Evolutionary conservation across 2,888 invertebrate species (phyloP).

Genomic region (Stictocephala bisonia): DNA sequence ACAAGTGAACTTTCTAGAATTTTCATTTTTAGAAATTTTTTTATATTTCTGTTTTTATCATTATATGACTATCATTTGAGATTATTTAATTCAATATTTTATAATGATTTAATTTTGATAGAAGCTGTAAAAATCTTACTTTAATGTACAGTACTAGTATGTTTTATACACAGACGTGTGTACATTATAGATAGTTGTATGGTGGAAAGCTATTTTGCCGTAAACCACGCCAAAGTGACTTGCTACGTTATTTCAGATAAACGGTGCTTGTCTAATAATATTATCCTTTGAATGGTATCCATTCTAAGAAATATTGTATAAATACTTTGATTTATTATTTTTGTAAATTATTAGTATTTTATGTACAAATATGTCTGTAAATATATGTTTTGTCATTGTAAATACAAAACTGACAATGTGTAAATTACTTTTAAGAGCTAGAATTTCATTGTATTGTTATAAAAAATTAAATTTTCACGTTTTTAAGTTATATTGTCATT

Average conservation of each 20-base stretch:
- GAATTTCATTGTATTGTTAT: conserved; percentile 28
- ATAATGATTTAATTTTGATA: too few species aligned
- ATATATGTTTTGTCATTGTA: conserved; percentile 29
- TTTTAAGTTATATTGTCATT: conserved; percentile 39
- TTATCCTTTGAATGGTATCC: conserved; percentile 35
- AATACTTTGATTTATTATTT: conserved; percentile 34
- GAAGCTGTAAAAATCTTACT: too few species aligned
- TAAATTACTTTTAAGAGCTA: conserved; percentile 20
- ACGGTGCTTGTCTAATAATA: conserved; percentile 37
- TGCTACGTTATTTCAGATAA: conserved; percentile 7
- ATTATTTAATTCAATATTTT: too few species aligned
- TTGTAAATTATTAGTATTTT: conserved; percentile 37
- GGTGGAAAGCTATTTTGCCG: background rate
- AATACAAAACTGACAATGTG: conserved; percentile 15
- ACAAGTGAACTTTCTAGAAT: too few species aligned
- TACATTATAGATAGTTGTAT: conserved; percentile 55
- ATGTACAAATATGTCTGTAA: conserved; percentile 26
- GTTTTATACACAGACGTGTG: too few species aligned
- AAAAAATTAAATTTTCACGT: conserved; percentile 30
- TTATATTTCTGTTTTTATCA: too few species aligned
- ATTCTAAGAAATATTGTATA: conserved; percentile 25
- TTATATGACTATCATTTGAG: too few species aligned
- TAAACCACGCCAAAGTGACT: conserved; percentile 31
- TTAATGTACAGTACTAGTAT: too few species aligned
- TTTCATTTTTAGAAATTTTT: too few species aligned